phyloP scores from a whole-genome alignment of 2,797 vertebrate genomes.

The Sebastiscus tertius region DNA sequence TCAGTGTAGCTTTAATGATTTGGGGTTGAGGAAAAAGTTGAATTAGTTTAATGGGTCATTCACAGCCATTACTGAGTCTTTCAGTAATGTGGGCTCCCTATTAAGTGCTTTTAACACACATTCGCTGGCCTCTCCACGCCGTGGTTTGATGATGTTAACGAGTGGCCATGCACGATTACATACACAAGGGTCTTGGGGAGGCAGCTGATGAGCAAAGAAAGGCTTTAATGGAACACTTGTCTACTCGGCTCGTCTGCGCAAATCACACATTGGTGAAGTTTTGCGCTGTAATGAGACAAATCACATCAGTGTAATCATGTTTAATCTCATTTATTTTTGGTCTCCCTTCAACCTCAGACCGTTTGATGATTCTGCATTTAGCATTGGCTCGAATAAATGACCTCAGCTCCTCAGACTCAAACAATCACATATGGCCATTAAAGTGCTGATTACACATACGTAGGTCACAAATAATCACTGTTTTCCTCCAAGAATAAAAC shows the following conservation, averaged over 20 bases:
- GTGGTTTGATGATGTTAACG: conserved; percentile 77
- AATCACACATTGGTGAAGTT: conserved; percentile 72
- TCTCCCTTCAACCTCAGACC: conserved; percentile 39
- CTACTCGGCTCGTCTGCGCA: conserved; percentile 46
- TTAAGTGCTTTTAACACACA: conserved; percentile 77
- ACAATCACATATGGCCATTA: conserved; percentile 30
- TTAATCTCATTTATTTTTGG: conserved; percentile 71
- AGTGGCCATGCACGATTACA: conserved; percentile 76
- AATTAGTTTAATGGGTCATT: conserved; percentile 60
- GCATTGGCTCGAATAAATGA: conserved; percentile 53
- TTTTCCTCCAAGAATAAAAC: not conserved
- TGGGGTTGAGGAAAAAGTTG: not conserved
- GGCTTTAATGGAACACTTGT: conserved; percentile 77
- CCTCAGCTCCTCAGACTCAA: conserved; percentile 26
- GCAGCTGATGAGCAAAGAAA: conserved; percentile 71
- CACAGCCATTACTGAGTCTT: conserved; percentile 57
- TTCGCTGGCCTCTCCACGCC: conserved; percentile 51
- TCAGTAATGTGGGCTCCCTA: conserved; percentile 61
- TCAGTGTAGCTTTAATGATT: conserved; percentile 41
- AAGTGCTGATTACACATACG: conserved; percentile 35
- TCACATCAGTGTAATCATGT: conserved; percentile 76
- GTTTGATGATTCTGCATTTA: conserved; percentile 52
- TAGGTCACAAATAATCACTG: not conserved
- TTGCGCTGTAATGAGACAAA: conserved; percentile 75
- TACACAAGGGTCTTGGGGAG: conserved; percentile 57